These are phyloP conservation scores for Alcedo atthis DNA, from an alignment of 2,797 vertebrate genomes.

Conservation along the genomic window DNA sequence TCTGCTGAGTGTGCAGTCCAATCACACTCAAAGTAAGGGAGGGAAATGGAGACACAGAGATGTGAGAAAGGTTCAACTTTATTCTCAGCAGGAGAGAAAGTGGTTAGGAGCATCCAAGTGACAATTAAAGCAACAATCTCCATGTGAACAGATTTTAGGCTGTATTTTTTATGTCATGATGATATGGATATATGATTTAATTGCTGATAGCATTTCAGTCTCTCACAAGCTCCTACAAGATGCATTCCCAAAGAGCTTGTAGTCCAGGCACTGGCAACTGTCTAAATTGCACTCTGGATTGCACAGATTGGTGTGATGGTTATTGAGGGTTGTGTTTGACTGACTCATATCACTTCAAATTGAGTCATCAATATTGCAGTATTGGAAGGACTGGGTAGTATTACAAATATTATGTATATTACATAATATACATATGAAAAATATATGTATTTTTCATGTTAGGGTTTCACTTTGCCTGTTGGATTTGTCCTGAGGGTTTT, in stretches of 20 bases:
- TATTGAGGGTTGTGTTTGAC: not conserved
- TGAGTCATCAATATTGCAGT: not conserved
- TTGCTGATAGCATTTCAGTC: conserved; percentile 6
- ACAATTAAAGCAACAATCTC: not conserved
- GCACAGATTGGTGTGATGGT: not conserved
- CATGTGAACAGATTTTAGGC: not conserved
- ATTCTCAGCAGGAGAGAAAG: not conserved
- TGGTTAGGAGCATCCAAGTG: not conserved
- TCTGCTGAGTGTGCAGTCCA: not conserved
- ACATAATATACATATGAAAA: no score
- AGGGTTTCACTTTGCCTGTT: not conserved
- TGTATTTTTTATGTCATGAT: conserved; percentile 39
- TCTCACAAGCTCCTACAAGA: not conserved
- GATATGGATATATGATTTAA: conserved; percentile 35
- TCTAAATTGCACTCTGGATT: not conserved
- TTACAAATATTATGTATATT: no score
- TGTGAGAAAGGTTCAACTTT: not conserved
- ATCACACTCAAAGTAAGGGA: not conserved
- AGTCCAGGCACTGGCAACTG: not conserved
- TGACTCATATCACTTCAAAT: not conserved
- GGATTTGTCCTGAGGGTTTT: not conserved
- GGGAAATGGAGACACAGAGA: not conserved
- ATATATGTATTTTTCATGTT: not conserved
- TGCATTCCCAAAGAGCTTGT: not conserved
- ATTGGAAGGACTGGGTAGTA: not conserved